Evolutionary conservation across 37 sponge, comb jelly and placozoan genomes (phyloP), one percentile per base, ranked within the genome.

Genomic region (Dysidea cf. avara): DNA sequence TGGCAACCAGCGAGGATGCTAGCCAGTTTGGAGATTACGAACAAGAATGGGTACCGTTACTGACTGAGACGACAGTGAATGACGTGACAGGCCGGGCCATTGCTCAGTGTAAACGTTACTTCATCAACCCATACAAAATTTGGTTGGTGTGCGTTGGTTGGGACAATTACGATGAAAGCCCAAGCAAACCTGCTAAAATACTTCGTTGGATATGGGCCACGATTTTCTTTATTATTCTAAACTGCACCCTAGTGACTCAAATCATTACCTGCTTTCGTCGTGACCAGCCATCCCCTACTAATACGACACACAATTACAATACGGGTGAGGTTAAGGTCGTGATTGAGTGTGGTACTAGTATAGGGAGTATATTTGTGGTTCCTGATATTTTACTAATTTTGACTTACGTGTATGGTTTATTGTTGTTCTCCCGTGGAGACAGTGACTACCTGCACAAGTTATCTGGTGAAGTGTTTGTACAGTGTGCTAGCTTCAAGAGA

Each of bases 361-460:
- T 86, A 38, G 47, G 76, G 58, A 86, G 68, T 39, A n/a, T 48
- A 25, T 67, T 39, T 39, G 51, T 76, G 24, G 37, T 86, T 16
- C 67, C 60, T 0, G 87, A 76, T 58, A 17, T 75, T 18, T 66
- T 86, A 24, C 76, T 86, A 28, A 30, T 80, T 12, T 46, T 47
- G 55, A 69, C 87, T 50, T 86, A 86, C 40, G 34, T 57, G 39
- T 86, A 80, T 70, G 87, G 87, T 2, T 24, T 86, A 33, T 76
- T 80, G 59, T 66, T 86, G 30, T 86, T 86, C 71, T 80, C 81
- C 22, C 30, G 57, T 2, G 59, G 56, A 22, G 87, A 80, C 28
- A 54, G 38, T 12, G 87, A 86, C 39, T 80, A 86, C 40, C 81
- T 86, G 38, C 75, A 74, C 52, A 86, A 80, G 50, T 66, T 86